Evolutionary conservation across 1,140 invertebrate species (phyloP), one percentile per base, ranked within the genome.

Genomic region (Amyelois transitella): DNA sequence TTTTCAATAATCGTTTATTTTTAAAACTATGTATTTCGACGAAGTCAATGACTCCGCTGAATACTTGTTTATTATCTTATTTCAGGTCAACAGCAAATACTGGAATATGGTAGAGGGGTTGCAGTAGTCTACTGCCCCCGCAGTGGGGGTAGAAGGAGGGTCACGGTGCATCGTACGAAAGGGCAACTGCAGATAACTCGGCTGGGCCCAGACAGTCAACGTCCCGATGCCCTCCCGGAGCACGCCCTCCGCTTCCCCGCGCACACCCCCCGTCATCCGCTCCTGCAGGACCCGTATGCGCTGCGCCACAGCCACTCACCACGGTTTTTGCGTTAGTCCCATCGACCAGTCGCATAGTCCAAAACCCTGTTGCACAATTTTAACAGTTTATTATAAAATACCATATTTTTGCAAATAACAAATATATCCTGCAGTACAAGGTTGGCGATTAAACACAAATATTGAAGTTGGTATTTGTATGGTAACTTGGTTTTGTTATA

Each of bases 111-210:
- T 54, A 60, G 62, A 75, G 77, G 72, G 69, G 72, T 73, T 82
- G 77, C 78, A 75, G 77, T 72, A 75, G 79, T 79, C 70, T 84
- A 75, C 53, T 73, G 69, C 63, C 74, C 65, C 66, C 71, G 59
- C 51, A 44, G 60, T 69, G 64, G 69, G 84, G 81, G 78, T 82
- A 75, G 72, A 66, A 75, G 73, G 80, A 76, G 80, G 82, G 79
- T 81, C 72, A 81, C 75, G 71, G 84, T 84, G 84, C 81, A 87
- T 84, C 81, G 80, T 82, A 83, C 83, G 69, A 81, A 81, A 84
- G 81, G 84, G 81, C 84, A 82, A 86, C 81, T 87, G 81, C 84
- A 87, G 84, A 87, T 87, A 87, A 82, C 76, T 38, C 32, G 32
- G 75, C 81, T 77, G 70, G 69, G 76, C 69, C 71, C 70, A 75